Base-by-base conservation (phyloP, 2,888 invertebrate genomes). In the Lomographa bimaculata region DNA sequence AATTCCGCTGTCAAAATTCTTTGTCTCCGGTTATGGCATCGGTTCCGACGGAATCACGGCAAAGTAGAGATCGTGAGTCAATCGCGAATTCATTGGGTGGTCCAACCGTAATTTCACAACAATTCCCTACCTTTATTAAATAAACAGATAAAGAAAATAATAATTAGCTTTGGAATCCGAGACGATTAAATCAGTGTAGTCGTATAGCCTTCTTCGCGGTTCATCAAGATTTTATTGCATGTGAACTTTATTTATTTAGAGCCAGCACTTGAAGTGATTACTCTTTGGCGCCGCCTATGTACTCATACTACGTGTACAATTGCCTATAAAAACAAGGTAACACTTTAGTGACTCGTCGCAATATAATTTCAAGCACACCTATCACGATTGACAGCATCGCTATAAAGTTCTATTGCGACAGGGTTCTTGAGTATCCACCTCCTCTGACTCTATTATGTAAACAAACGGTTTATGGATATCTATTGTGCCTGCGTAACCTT, bases 1-100 rank as follows among this genome's bases (percentile, higher is more conserved):
- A 65, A 78, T 76, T 78, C 73, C 65, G 69, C 69, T 71, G 71
- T 76, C 67, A 64, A 72, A 49, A 75, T 71, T 73, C 72, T 76
- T 76, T 74, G 71, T 73, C 69, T 77, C 64, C 67, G 53, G 60
- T 61, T 69, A 65, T 64, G 59, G 59, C 59, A 54, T 48, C 44
- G 53, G 48, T 60, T 53, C 53, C 50, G 54, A 64, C 51, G 50
- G 46, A 54, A 54, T 54, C 40, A 44, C 47, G 28, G 38, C 40
- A 33, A 33, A 36, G 19, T 27, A 32, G 10, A 29, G 24, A 43
- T 28, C 36, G 40, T 52, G 43, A 54, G 25, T 39, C 40, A 45
- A 57, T 63, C 55, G 69, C 71, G 51, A 69, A 73, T 51, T 33
- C 45, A 43, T 58, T 66, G 77, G 80, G 85, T 85, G 85, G 85